Evolutionary conservation across 2,797 vertebrate genomes (phyloP).

Genomic region (Rousettus madagascariensis): DNA sequence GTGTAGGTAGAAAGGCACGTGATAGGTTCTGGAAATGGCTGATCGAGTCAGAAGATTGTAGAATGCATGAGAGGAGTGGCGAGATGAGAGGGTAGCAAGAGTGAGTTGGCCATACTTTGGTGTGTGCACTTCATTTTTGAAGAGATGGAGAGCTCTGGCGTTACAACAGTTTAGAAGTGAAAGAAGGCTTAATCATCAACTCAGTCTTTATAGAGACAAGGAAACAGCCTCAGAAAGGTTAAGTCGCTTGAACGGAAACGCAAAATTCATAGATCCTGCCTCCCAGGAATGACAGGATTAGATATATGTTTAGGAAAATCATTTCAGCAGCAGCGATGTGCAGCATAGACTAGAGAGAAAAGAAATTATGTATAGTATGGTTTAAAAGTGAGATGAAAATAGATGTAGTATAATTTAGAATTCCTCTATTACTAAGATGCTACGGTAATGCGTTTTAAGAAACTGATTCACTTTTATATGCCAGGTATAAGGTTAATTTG

Average conservation of each 20-base stretch:
- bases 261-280: background rate
- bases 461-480: background rate
- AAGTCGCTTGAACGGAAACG: background rate
- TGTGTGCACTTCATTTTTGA: background rate
- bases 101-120: background rate
- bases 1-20: background rate
- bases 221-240: background rate
- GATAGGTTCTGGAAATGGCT: background rate
- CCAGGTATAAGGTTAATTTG: background rate
- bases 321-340: background rate
- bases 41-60: background rate
- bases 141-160: background rate
- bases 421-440: background rate
- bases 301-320: background rate
- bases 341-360: background rate
- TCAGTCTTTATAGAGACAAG: background rate
- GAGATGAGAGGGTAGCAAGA: background rate
- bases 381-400: background rate
- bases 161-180: background rate
- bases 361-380: background rate
- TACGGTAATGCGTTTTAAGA: background rate
- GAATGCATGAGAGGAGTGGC: background rate
- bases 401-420: background rate
- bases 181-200: background rate
- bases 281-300: slow-evolving; percentile 20